Base-by-base conservation (phyloP, 2,113 vertebrate genomes). In the Motacilla tschutschensis region DNA sequence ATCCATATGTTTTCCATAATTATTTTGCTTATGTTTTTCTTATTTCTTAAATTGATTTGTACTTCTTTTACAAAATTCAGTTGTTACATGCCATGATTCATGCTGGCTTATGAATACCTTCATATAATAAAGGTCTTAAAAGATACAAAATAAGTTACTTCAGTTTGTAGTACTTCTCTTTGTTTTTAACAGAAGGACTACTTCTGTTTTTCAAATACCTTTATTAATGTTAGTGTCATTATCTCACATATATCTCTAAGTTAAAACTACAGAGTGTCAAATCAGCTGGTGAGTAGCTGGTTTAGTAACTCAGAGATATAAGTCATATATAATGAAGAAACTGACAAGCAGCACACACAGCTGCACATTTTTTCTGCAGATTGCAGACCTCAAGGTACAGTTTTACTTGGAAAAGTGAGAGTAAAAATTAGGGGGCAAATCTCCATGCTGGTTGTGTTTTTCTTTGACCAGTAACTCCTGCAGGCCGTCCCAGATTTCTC, bases 41-140 rank as follows among this genome's bases (percentile, higher is more conserved):
- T 55, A 22, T 44, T 88, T 85, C 53, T 77, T 55, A 63, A 79
- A 83, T 47, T 66, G 31, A 87, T 79, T 87, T 85, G 36, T 31
- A 51, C 14, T 88, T 44, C 15, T 67, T 4, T 50, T 29, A 47
- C 19, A 77, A 76, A 90, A 76, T 12, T 73, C 25, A 47, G 2
- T 31, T 79, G 24, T 53, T 83, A 71, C 3, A 25, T 40, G 21
- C 64, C 17, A 44, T 31, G 54, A 48, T 85, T 74, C 50, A 41
- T 55, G 18, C 44, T 71, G 40, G 51, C 2, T 73, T 88, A 46
- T n/a, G 20, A 72, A 70, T 59, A 76, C 1, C 10, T 87, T 81
- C 62, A 8, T 72, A 28, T 24, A 86, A 54, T 62, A 81, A 79
- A 81, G 1, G 3, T 69, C 48, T 67, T 77, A 51, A 80, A 53